These are phyloP conservation scores for Donacobius atricapilla DNA, from an alignment of 2,113 vertebrate genomes.

Conservation along the genomic window DNA sequence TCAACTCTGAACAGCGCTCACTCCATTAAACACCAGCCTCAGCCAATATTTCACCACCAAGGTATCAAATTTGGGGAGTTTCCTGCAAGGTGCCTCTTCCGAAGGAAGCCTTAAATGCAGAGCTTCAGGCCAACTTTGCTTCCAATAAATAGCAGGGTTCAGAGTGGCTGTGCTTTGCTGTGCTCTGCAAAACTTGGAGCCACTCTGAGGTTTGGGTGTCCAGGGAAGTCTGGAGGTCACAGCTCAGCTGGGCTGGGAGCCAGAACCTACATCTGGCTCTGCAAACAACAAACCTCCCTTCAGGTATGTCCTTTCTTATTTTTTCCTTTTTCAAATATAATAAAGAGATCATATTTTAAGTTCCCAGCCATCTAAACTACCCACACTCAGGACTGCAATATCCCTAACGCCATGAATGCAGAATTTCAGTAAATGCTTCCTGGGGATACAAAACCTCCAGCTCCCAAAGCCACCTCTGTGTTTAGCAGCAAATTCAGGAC, in stretches of 20 bases:
- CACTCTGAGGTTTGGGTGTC: not conserved
- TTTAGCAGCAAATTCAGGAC: conserved; percentile 7
- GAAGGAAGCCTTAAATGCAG: not conserved
- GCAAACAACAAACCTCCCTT: not conserved
- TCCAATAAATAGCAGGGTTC: not conserved
- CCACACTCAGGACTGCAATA: fast-evolving
- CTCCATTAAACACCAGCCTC: not conserved
- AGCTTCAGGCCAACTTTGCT: not conserved
- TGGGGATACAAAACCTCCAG: not conserved
- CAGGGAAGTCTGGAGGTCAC: not conserved
- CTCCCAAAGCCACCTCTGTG: not conserved
- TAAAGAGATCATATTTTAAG: not conserved
- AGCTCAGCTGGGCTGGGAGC: not conserved
- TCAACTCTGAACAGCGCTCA: not conserved
- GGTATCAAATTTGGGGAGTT: not conserved
- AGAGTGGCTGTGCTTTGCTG: not conserved
- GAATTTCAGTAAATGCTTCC: not conserved
- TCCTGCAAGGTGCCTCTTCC: not conserved
- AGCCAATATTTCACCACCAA: not conserved
- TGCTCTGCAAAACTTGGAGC: not conserved
- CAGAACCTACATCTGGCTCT: not conserved
- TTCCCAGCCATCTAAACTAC: not conserved
- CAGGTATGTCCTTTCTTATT: not conserved
- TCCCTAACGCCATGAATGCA: not conserved
- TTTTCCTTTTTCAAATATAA: not conserved